Percentiles rank a stretch among this genome's conserved stretches.
Conservation (phyloP, 2,888 invertebrate genomes). For the Archips xylosteana region DNA sequence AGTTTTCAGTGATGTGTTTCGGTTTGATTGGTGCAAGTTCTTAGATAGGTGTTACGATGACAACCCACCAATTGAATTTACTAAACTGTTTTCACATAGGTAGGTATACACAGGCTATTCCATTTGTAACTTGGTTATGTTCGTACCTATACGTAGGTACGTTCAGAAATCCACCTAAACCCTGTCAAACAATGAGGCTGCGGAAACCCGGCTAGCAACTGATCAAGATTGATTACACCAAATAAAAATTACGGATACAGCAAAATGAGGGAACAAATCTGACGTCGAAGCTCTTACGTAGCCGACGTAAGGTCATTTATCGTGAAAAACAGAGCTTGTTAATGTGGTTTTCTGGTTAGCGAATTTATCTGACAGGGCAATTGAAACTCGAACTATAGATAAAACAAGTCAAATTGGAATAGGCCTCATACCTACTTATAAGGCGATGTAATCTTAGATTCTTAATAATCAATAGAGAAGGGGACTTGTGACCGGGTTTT, state of each 20-base stretch:
- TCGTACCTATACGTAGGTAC: too few relatives aligned
- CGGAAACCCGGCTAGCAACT: background rate
- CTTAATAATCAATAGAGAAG: too few relatives aligned
- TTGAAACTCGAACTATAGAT: background rate
- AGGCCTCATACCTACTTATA: too few relatives aligned
- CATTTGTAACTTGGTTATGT: background rate
- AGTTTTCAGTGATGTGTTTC: too few relatives aligned
- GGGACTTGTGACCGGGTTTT: too few relatives aligned
- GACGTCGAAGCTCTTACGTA: background rate
- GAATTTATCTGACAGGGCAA: background rate
- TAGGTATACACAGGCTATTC: background rate
- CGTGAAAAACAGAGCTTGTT: background rate
- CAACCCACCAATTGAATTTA: too few relatives aligned
- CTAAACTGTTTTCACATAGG: too few relatives aligned
- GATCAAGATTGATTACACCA: conserved; percentile 14
- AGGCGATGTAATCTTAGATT: too few relatives aligned
- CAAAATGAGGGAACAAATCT: background rate
- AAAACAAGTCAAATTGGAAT: background rate
- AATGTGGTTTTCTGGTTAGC: background rate
- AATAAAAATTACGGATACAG: conserved; percentile 8
- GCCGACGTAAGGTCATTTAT: background rate
- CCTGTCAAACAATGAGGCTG: conserved; percentile 3
- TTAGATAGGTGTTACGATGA: too few relatives aligned
- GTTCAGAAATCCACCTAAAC: background rate
- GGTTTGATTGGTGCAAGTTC: too few relatives aligned